Evolutionary conservation across 2,888 invertebrate species (phyloP).

Genomic region (Sisyra terminalis): DNA sequence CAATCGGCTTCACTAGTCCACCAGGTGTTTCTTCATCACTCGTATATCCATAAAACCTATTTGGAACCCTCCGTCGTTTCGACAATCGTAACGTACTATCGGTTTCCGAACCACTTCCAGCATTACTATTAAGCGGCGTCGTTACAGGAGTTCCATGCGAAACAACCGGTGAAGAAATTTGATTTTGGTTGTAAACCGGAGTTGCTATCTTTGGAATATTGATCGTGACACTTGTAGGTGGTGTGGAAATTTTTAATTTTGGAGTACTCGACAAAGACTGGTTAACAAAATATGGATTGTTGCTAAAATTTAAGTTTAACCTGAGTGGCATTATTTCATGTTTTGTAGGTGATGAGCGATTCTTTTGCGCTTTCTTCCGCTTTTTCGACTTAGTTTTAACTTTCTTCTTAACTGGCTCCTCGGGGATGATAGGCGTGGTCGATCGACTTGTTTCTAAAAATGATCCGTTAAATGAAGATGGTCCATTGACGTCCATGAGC

Average conservation of each 20-base stretch:
- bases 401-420: slow-evolving; percentile 23
- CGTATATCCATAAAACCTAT: slow-evolving; percentile 76
- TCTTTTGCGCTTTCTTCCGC: slow-evolving; percentile 44
- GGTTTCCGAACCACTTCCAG: slow-evolving; percentile 29
- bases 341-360: slow-evolving; percentile 12
- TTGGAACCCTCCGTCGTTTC: slow-evolving; percentile 64
- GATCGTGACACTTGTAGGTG: slow-evolving; percentile 8
- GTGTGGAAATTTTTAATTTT: slow-evolving; percentile 5
- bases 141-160: slow-evolving; percentile 10
- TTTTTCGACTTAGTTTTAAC: slow-evolving; percentile 44
- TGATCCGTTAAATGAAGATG: slow-evolving; percentile 40
- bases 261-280: slow-evolving; percentile 11
- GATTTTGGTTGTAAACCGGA: slow-evolving; percentile 8
- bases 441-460: slow-evolving; percentile 47
- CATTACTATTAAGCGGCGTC: slow-evolving; percentile 15
- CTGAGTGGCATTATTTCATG: slow-evolving; percentile 30
- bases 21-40: slow-evolving; percentile 52
- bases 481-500: slow-evolving; percentile 32
- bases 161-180: slow-evolving; percentile 3
- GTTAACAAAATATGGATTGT: slow-evolving; percentile 32
- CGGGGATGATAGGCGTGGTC: slow-evolving; percentile 39
- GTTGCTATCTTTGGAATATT: slow-evolving; percentile 6
- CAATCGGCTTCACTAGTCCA: slow-evolving; percentile 33
- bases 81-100: slow-evolving; percentile 54
- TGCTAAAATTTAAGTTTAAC: slow-evolving; percentile 29